These are phyloP conservation scores for Silurus asotus DNA, from an alignment of 2,113 vertebrate species.

Conservation along the genomic window DNA sequence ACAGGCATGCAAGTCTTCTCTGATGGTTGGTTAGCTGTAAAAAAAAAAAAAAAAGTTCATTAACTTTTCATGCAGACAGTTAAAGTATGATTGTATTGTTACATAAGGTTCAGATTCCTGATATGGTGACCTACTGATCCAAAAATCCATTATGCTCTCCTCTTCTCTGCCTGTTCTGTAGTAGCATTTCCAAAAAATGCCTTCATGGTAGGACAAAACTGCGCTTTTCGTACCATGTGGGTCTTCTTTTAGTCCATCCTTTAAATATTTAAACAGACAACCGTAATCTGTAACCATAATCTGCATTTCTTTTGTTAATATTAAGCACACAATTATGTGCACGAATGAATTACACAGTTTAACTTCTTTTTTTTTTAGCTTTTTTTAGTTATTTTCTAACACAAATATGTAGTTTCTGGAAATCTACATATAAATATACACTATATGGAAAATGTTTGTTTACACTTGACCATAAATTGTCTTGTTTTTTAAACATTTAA, in stretches of 20 bases:
- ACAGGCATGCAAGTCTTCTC: slow-evolving; percentile 79
- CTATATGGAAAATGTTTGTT: too few relatives aligned
- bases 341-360: not conserved
- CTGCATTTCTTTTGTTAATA: not conserved
- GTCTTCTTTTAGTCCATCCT: slow-evolving; percentile 10
- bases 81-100: not conserved
- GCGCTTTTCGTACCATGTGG: not conserved
- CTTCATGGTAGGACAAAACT: slow-evolving; percentile 80
- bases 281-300: not conserved
- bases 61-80: not conserved
- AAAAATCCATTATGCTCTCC: slow-evolving; percentile 77
- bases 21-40: slow-evolving; percentile 77
- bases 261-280: slow-evolving; percentile 2
- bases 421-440: not conserved
- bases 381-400: not conserved
- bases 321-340: not conserved
- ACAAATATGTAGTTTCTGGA: not conserved
- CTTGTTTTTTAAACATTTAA: too few relatives aligned
- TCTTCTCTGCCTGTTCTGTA: slow-evolving; percentile 67
- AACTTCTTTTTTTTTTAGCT: too few relatives aligned
- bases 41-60: slow-evolving; percentile 27
- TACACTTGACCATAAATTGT: too few relatives aligned
- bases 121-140: slow-evolving; percentile 77
- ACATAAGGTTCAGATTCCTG: not conserved
- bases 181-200: slow-evolving; percentile 86